phyloP scores from a whole-genome alignment of 2,888 invertebrate genomes.

The Ptilodon capucinus region DNA sequence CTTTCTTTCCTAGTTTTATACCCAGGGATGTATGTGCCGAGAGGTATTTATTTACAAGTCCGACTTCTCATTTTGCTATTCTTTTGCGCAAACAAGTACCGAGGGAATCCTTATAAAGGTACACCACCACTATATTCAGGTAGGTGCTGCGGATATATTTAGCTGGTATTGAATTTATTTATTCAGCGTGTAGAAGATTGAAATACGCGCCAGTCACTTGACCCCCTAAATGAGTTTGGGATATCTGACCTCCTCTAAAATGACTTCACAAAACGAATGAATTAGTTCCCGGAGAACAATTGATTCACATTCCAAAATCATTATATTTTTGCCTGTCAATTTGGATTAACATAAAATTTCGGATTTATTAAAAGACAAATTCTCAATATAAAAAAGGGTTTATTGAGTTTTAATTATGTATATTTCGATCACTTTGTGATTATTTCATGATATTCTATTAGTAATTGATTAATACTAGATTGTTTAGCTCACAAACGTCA shows the following conservation, averaged over 20 bases:
- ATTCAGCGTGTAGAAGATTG: conserved; percentile 31
- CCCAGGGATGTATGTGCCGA: conserved; percentile 25
- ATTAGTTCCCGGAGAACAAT: neutral
- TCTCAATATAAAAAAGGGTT: no score
- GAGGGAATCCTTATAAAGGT: conserved; percentile 24
- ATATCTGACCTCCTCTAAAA: conserved; percentile 11
- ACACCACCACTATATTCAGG: conserved; percentile 16
- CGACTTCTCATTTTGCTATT: conserved; percentile 26
- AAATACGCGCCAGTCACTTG: conserved; percentile 21
- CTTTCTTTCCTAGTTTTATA: conserved; percentile 29
- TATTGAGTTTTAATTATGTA: no score
- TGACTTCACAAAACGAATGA: conserved; percentile 8
- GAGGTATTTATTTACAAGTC: conserved; percentile 37
- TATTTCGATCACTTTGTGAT: no score
- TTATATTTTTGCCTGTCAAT: no score
- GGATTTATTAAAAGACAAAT: no score
- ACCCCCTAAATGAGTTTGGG: conserved; percentile 3
- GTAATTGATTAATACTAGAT: no score
- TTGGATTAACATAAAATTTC: no score
- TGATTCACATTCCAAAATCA: neutral
- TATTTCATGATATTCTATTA: no score
- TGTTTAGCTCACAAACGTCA: neutral
- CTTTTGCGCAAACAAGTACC: conserved; percentile 34
- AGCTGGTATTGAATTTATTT: conserved; percentile 33
- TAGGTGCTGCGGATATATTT: conserved; percentile 27